These are phyloP conservation scores for Papilio polytes DNA, from an alignment of 1,140 invertebrate genomes.

Conservation along the genomic window DNA sequence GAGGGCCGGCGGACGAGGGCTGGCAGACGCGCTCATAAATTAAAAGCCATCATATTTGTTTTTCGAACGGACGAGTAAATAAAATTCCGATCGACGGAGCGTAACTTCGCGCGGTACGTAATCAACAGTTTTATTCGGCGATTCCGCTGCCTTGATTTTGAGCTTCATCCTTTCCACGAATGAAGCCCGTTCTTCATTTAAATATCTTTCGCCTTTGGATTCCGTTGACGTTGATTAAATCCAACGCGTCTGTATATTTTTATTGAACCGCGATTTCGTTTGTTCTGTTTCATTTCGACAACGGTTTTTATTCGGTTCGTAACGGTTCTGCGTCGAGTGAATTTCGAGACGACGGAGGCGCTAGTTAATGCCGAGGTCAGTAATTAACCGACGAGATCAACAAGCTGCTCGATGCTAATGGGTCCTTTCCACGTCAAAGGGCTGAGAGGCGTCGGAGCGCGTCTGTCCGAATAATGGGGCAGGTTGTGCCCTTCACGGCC, in stretches of 20 bases:
- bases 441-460: conserved; percentile 77
- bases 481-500: conserved; percentile 58
- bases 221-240: conserved; percentile 72
- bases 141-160: conserved; percentile 76
- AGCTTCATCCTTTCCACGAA: conserved; percentile 60
- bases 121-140: conserved; percentile 80
- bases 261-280: conserved; percentile 49
- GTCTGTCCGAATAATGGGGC: conserved; percentile 78
- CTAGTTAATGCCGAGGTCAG: conserved; percentile 69
- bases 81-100: conserved; percentile 79
- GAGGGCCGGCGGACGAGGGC: conserved; percentile 56
- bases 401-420: conserved; percentile 78
- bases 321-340: conserved; percentile 23
- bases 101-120: conserved; percentile 75
- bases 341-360: conserved; percentile 46
- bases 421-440: conserved; percentile 76
- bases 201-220: conserved; percentile 69
- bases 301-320: conserved; percentile 38
- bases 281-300: conserved; percentile 49
- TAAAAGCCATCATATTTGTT: conserved; percentile 81
- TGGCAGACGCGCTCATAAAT: conserved; percentile 73
- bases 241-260: conserved; percentile 59
- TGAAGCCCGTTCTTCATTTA: conserved; percentile 70
- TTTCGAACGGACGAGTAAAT: conserved; percentile 77
- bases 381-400: conserved; percentile 78